These are phyloP conservation scores for Palythoa heliodiscus DNA, from an alignment of 92 coral and sea anemone species.

Conservation along the genomic window DNA sequence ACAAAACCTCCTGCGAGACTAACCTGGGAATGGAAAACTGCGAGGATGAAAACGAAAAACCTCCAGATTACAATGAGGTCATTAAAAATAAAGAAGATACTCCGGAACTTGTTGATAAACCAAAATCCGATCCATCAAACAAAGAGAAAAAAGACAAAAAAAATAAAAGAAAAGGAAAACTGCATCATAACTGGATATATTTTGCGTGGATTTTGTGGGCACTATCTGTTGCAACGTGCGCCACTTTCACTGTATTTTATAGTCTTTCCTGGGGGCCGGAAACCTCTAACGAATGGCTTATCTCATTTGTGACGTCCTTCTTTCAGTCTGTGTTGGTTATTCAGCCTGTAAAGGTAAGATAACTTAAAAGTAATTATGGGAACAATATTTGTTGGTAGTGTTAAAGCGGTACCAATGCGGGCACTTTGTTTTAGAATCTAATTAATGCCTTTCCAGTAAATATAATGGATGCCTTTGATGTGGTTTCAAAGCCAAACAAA, in stretches of 20 bases:
- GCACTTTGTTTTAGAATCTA: too few species aligned
- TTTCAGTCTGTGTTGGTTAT: conserved; percentile 85
- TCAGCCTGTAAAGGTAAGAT: conserved; percentile 80
- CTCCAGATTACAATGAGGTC: background rate
- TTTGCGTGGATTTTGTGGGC: conserved; percentile 77
- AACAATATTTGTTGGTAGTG: too few species aligned
- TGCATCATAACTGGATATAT: conserved; percentile 79
- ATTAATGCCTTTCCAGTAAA: too few species aligned
- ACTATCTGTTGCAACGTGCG: conserved; percentile 59
- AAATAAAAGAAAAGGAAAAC: conserved; percentile 65
- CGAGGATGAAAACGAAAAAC: background rate
- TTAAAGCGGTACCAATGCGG: too few species aligned
- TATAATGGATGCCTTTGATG: too few species aligned
- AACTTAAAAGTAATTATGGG: too few species aligned
- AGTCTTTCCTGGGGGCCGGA: conserved; percentile 92
- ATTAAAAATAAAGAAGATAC: background rate
- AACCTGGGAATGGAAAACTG: conserved; percentile 57
- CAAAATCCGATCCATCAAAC: background rate
- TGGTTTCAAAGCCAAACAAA: too few species aligned
- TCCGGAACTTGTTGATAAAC: background rate
- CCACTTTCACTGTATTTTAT: conserved; percentile 89
- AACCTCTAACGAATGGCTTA: conserved; percentile 85
- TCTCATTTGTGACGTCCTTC: conserved; percentile 86
- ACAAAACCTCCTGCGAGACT: conserved; percentile 49
- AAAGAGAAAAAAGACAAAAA: conserved; percentile 16